Evolutionary conservation across 2,888 invertebrate species (phyloP).

Genomic region (Frankliniella intonsa): DNA sequence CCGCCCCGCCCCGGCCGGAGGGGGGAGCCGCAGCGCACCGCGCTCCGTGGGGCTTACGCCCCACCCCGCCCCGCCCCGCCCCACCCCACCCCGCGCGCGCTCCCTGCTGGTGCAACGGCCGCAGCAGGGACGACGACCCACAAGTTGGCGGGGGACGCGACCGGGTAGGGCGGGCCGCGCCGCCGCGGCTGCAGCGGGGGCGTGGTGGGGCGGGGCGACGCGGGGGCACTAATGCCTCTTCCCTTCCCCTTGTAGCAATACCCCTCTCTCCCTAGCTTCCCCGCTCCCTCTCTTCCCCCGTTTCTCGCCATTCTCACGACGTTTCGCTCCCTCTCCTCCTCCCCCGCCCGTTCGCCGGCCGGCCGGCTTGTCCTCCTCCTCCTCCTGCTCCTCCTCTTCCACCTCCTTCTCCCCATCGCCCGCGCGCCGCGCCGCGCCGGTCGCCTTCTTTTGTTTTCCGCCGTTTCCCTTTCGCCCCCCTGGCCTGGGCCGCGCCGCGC

Average conservation of each 20-base stretch:
- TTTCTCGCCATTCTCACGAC: not conserved
- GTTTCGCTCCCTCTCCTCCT: not conserved
- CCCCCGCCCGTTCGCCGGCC: not conserved
- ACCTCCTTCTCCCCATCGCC: not conserved
- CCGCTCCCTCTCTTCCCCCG: not conserved
- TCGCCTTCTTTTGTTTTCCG: not conserved
- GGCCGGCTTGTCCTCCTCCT: not conserved
- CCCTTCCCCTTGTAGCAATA: no score
- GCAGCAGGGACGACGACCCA: slow-evolving; percentile 23
- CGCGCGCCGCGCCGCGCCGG: not conserved
- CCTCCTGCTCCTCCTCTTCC: not conserved
- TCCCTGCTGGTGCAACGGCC: slow-evolving; percentile 17
- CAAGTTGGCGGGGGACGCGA: slow-evolving; percentile 12
- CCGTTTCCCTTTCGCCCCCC: slow-evolving; percentile 1
- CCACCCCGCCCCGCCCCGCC: slow-evolving; percentile 4
- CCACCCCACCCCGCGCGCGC: not conserved
- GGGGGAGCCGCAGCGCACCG: not conserved
- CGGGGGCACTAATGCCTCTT: slow-evolving; percentile 6
- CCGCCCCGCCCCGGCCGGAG: not conserved
- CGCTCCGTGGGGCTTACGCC: not conserved
- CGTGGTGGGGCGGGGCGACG: not conserved
- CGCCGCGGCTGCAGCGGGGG: not conserved
- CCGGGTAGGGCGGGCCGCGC: not conserved
- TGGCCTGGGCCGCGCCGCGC: no score
- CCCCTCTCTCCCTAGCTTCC: not conserved